These are phyloP conservation scores for Tholera decimalis DNA, from an alignment of 2,888 invertebrate genomes.

Conservation along the genomic window DNA sequence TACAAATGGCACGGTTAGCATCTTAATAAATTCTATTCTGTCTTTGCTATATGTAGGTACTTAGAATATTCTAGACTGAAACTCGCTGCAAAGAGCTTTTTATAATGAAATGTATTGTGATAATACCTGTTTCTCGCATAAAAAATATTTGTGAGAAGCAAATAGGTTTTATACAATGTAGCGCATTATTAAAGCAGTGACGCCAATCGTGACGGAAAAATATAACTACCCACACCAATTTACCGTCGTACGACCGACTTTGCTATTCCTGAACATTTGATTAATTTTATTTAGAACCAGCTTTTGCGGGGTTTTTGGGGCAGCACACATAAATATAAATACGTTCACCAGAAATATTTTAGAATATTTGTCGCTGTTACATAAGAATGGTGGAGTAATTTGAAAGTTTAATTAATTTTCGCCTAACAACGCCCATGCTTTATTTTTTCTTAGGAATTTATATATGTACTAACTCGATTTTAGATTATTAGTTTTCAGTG, in stretches of 20 bases:
- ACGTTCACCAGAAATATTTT: constrained; percentile 43
- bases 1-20: constrained; percentile 12
- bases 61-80: neutral
- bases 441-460: neutral
- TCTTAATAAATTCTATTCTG: constrained; percentile 1
- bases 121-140: neutral
- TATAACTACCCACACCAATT: constrained; percentile 64
- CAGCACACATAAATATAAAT: constrained; percentile 32
- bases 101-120: no score
- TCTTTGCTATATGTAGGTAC: neutral
- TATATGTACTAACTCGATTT: neutral
- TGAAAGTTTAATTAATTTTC: constrained; percentile 11
- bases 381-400: constrained; percentile 34
- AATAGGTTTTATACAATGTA: constrained; percentile 13
- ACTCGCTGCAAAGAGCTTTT: no score
- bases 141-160: neutral
- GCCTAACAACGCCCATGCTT: neutral
- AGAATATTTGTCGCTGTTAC: constrained; percentile 44
- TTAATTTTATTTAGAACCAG: constrained; percentile 60
- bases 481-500: neutral
- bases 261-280: constrained; percentile 63
- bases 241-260: constrained; percentile 53
- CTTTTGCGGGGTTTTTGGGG: constrained; percentile 28
- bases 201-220: constrained; percentile 59
- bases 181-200: constrained; percentile 51